These are phyloP conservation scores for Amblyraja radiata DNA, from an alignment of 2,797 vertebrate genomes.

Conservation along the genomic window DNA sequence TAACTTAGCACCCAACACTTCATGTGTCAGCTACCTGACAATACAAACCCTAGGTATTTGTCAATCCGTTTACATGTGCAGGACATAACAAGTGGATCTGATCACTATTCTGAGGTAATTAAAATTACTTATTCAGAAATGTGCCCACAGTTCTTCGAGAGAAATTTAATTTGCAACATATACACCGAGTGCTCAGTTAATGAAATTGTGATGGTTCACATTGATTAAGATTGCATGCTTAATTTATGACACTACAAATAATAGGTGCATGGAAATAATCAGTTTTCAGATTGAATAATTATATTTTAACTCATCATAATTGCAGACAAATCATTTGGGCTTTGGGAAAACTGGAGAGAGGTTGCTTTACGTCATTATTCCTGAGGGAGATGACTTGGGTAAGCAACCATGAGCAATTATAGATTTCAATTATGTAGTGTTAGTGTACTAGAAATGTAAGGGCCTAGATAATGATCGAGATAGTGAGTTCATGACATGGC, in stretches of 20 bases:
- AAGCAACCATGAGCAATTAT: neutral
- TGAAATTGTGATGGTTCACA: neutral
- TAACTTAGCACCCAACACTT: neutral
- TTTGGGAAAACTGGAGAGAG: neutral
- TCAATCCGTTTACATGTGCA: neutral
- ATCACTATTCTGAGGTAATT: neutral
- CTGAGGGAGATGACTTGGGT: neutral
- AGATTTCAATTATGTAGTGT: neutral
- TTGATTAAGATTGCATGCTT: neutral
- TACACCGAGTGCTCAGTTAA: neutral
- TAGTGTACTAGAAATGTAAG: neutral
- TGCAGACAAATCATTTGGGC: neutral
- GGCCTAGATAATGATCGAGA: neutral
- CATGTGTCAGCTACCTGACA: neutral
- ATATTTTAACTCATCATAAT: conserved; percentile 9
- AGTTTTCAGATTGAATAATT: conserved; percentile 9
- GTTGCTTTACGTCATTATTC: neutral
- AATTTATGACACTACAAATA: neutral
- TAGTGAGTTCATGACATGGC: neutral
- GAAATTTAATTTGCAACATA: neutral
- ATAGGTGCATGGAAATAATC: conserved; percentile 4
- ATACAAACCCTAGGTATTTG: neutral
- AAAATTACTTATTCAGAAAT: neutral
- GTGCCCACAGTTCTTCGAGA: neutral
- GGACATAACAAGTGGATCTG: neutral